Evolutionary conservation across 2,113 vertebrate genomes (phyloP).

Genomic region (Blennius ocellaris): DNA sequence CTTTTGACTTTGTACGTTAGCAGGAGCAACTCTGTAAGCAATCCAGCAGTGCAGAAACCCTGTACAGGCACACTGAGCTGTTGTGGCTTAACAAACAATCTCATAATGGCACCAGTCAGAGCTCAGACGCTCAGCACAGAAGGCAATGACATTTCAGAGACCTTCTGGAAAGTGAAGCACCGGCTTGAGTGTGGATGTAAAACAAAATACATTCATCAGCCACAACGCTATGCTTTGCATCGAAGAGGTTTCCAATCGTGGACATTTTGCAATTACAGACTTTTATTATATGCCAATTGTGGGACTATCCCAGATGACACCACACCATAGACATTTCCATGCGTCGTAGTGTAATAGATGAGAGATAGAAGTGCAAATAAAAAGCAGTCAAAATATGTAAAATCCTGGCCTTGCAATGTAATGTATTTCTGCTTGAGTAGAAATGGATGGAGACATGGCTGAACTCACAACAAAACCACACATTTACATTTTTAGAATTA

Average conservation of each 20-base stretch:
- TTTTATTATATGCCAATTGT: too few relatives aligned
- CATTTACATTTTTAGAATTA: too few relatives aligned
- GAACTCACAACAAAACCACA: too few relatives aligned
- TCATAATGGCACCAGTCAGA: slow-evolving; percentile 46
- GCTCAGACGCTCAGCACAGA: slow-evolving; percentile 39
- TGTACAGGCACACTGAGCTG: slow-evolving; percentile 40
- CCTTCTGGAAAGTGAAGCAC: slow-evolving; percentile 45
- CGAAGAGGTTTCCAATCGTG: neutral
- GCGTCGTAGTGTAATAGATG: too few relatives aligned
- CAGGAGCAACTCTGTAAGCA: slow-evolving; percentile 36
- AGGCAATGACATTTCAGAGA: slow-evolving; percentile 69
- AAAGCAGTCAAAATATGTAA: too few relatives aligned
- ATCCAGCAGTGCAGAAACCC: slow-evolving; percentile 53
- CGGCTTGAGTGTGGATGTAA: slow-evolving; percentile 33
- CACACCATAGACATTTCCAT: too few relatives aligned
- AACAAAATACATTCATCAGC: slow-evolving; percentile 15
- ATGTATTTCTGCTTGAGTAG: too few relatives aligned
- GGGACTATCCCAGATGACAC: too few relatives aligned
- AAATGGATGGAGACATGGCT: too few relatives aligned
- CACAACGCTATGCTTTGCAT: neutral
- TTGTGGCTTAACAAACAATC: slow-evolving; percentile 50
- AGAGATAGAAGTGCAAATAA: too few relatives aligned
- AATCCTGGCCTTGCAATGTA: too few relatives aligned
- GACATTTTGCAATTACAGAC: neutral
- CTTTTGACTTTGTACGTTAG: slow-evolving; percentile 33